phyloP scores from a whole-genome alignment of 2,888 invertebrate species.

The Polymixis flavicincta region DNA sequence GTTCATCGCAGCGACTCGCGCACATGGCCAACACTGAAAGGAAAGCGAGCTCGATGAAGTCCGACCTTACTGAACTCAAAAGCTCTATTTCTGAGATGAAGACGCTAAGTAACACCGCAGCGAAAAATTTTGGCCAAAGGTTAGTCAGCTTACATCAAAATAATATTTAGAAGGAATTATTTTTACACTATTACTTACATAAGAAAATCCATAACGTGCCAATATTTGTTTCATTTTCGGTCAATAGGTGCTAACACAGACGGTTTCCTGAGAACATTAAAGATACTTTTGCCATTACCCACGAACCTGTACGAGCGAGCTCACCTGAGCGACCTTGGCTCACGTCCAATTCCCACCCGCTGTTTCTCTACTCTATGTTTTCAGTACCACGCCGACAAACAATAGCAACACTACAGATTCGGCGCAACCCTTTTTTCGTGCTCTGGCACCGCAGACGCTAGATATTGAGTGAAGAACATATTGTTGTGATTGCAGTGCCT shows the following conservation, averaged over 20 bases:
- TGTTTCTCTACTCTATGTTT: constrained; percentile 84
- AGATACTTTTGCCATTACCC: constrained; percentile 76
- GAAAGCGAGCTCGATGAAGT: constrained; percentile 95
- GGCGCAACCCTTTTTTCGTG: constrained; percentile 71
- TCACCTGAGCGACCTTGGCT: constrained; percentile 90
- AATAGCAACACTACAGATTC: constrained; percentile 85
- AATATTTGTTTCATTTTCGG: constrained; percentile 75
- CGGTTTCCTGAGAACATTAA: constrained; percentile 70
- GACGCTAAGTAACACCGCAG: constrained; percentile 90
- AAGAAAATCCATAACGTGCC: constrained; percentile 69
- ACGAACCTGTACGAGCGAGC: constrained; percentile 80
- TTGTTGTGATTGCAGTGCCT: constrained; percentile 11
- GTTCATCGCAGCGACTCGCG: constrained; percentile 90
- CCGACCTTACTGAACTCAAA: constrained; percentile 94
- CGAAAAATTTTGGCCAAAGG: constrained; percentile 87
- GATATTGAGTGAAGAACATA: constrained; percentile 29
- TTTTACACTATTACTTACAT: constrained; percentile 61
- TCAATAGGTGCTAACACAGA: constrained; percentile 76
- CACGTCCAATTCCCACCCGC: constrained; percentile 85
- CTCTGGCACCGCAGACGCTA: constrained; percentile 29
- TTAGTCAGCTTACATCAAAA: constrained; percentile 67
- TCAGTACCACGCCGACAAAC: constrained; percentile 88
- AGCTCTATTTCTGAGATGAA: constrained; percentile 97
- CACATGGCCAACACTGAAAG: constrained; percentile 92
- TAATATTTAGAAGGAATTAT: constrained; percentile 45